Evolutionary conservation across 2,888 invertebrate genomes (phyloP), one percentile per base, ranked within the genome.

Genomic region (Cylloceria caligata): DNA sequence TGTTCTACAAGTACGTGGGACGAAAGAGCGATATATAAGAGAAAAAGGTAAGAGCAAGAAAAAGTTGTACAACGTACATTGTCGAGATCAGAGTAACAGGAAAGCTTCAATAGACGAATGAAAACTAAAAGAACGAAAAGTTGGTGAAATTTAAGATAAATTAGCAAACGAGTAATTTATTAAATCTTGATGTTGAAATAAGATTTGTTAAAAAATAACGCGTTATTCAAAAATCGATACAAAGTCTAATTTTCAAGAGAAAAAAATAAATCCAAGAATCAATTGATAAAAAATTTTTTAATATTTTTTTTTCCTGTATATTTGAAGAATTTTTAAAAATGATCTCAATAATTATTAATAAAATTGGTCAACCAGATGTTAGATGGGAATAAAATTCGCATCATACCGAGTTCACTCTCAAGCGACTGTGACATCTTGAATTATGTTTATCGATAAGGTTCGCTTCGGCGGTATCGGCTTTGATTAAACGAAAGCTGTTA

Each of bases 1-100:
- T 79, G 82, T 82, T 65, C 60, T 24, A 42, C 79, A 71, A 75
- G 49, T 62, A 75, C 71, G 82, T 75, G 75, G 64, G 67, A 68
- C 60, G 69, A 34, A 21, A 49, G 9, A 42, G 6, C 16, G 52
- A 60, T 21, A 74, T n/a, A n/a, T 19, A 21, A 3, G 36, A 36
- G 11, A 49, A 30, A 52, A 65, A n/a, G 11, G 24, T 13, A 24
- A 24, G 52, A 24, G 52, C 13, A 24, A 24, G 19, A 52, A 52
- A 71, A 71, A 57, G 65, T 27, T n/a, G n/a, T n/a, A n/a, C n/a
- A 21, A 47, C 45, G 34, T 52, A 42, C 36, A 75, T 39, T 24
- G 60, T 49, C 16, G 47, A 34, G 36, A 30, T 30, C 27, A 19
- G 27, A 34, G 27, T 30, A 47, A 27, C 24, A 47, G 67, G 47